Conservation (phyloP, 2,113 vertebrate genomes). For the Neolamprologus longior region DNA sequence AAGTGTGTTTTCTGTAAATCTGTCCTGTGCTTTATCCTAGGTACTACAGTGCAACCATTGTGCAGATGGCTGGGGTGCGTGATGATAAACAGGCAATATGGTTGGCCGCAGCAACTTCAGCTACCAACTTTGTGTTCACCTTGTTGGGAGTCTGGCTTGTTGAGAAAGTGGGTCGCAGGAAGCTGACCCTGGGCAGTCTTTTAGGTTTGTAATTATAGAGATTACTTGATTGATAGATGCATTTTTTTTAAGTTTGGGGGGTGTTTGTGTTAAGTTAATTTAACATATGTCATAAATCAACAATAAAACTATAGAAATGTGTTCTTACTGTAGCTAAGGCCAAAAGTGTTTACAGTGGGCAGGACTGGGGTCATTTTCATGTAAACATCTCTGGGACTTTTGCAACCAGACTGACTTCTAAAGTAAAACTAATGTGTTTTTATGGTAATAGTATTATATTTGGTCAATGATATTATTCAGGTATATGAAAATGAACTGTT, state of each 20-base stretch:
- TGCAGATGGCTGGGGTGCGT: constrained; percentile 95
- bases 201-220: constrained; percentile 68
- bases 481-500: neutral
- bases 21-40: constrained; percentile 50
- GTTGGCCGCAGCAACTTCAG: constrained; percentile 87
- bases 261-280: neutral
- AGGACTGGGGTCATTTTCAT: neutral
- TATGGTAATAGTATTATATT: neutral
- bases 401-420: neutral
- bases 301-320: neutral
- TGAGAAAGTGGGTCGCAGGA: constrained; percentile 88
- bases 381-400: neutral
- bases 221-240: neutral
- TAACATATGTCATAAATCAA: neutral
- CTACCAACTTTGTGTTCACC: constrained; percentile 94
- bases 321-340: neutral
- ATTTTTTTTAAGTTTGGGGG: neutral
- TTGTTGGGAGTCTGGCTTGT: constrained; percentile 92
- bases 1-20: neutral
- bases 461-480: neutral
- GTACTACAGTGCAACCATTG: constrained; percentile 98
- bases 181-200: constrained; percentile 87
- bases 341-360: neutral
- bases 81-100: constrained; percentile 90
- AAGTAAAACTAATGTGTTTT: neutral